A percentile compares a stretch with the other conserved stretches of the same genome.
Conservation (phyloP, 2,797 vertebrate species). For the Geotrypetes seraphini region DNA sequence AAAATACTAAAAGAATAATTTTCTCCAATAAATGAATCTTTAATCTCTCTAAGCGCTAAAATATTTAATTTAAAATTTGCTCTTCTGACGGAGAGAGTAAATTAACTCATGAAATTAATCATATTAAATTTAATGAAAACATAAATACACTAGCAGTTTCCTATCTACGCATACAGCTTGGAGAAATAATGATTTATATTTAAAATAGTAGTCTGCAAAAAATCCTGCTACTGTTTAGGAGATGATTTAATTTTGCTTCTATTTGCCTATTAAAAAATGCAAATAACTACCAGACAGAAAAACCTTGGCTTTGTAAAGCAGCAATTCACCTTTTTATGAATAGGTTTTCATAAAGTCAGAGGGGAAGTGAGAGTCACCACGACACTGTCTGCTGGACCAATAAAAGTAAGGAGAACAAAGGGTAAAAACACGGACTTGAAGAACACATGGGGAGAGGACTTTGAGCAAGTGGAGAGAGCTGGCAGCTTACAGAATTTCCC, state of each 20-base stretch:
- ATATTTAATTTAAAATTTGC: conserved; percentile 53
- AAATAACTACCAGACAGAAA: no score
- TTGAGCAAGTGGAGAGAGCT: no score
- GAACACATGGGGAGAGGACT: no score
- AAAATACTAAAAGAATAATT: conserved; percentile 37
- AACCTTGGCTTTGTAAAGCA: no score
- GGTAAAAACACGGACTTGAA: no score
- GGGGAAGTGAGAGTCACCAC: no score
- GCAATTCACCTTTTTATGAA: conserved; percentile 19
- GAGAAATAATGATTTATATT: conserved; percentile 47
- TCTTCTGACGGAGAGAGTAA: conserved; percentile 42
- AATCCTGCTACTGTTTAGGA: conserved; percentile 36
- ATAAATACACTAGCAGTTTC: conserved; percentile 49
- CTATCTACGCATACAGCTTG: conserved; percentile 43
- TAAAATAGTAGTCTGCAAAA: conserved; percentile 42
- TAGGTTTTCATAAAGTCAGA: no score
- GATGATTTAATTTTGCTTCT: conserved; percentile 45
- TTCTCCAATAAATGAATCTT: conserved; percentile 35
- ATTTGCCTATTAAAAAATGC: conserved; percentile 43
- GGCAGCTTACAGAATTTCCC: no score
- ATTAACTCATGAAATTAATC: conserved; percentile 60
- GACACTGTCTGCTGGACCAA: no score
- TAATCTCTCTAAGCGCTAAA: conserved; percentile 45
- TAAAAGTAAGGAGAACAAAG: no score
- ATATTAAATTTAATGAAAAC: conserved; percentile 63